These are phyloP conservation scores for Horisme vitalbata DNA, from an alignment of 2,888 invertebrate species.

Conservation along the genomic window DNA sequence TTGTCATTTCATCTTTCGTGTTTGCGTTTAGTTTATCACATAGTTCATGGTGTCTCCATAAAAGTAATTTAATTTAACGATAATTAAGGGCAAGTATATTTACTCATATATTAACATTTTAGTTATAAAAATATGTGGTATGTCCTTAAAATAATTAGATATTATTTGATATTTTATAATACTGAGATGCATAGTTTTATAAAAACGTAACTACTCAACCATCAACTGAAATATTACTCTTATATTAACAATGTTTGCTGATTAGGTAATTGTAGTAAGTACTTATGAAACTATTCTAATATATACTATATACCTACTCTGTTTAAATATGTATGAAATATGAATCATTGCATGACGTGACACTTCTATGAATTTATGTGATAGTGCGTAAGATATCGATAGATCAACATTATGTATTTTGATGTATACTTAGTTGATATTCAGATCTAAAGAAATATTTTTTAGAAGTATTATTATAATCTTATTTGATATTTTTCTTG, in stretches of 20 bases:
- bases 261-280: too few species aligned
- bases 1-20: slow-evolving; percentile 17
- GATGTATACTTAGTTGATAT: slow-evolving; percentile 4
- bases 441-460: slow-evolving; percentile 18
- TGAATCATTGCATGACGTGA: slow-evolving; percentile 22
- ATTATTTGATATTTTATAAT: slow-evolving; percentile 1
- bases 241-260: too few species aligned
- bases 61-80: too few species aligned
- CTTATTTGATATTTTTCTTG: slow-evolving; percentile 19
- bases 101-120: background rate
- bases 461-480: slow-evolving; percentile 39
- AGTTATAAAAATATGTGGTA: too few species aligned
- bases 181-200: background rate
- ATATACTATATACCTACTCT: too few species aligned
- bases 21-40: slow-evolving; percentile 14
- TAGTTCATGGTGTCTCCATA: too few species aligned
- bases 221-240: too few species aligned
- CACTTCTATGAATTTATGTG: slow-evolving; percentile 33
- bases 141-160: background rate
- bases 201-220: too few species aligned
- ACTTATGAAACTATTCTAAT: too few species aligned
- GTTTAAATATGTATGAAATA: slow-evolving; percentile 2
- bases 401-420: slow-evolving; percentile 6
- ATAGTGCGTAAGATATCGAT: slow-evolving; percentile 36
- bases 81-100: too few species aligned